phyloP scores from a whole-genome alignment of 1,140 invertebrate genomes.

The Scaptomyza graminum region DNA sequence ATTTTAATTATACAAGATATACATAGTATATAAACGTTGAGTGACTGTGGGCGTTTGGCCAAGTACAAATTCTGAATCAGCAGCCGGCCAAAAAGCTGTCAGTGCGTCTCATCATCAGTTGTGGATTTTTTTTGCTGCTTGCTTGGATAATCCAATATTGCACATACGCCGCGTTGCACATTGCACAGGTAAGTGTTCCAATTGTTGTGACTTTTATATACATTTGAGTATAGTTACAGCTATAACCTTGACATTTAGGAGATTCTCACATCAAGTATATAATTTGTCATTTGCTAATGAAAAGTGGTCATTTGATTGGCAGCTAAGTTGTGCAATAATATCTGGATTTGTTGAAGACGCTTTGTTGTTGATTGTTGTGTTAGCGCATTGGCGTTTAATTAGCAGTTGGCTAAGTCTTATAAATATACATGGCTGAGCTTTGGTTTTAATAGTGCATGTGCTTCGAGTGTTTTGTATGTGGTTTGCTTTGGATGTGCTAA shows the following conservation, averaged over 20 bases:
- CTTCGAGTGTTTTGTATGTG: conserved; percentile 6
- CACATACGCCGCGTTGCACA: conserved; percentile 53
- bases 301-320: conserved; percentile 69
- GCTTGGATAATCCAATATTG: conserved; percentile 46
- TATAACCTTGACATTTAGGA: conserved; percentile 69
- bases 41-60: conserved; percentile 62
- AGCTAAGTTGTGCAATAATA: conserved; percentile 68
- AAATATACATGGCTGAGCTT: conserved; percentile 57
- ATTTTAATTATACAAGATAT: conserved; percentile 20
- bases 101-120: conserved; percentile 22
- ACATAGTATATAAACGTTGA: conserved; percentile 28
- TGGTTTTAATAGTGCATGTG: conserved; percentile 55
- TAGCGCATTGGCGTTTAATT: conserved; percentile 58
- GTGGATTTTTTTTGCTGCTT: conserved; percentile 14
- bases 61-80: conserved; percentile 35
- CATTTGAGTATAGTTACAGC: neutral
- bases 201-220: conserved; percentile 3
- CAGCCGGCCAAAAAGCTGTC: conserved; percentile 36
- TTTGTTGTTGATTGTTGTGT: conserved; percentile 15
- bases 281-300: conserved; percentile 74
- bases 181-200: conserved; percentile 47
- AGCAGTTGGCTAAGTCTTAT: conserved; percentile 63
- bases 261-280: conserved; percentile 13
- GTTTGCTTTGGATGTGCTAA: conserved; percentile 51
- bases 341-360: conserved; percentile 55